Evolutionary conservation across 2,888 invertebrate species (phyloP).

Genomic region (Polyommatus icarus): DNA sequence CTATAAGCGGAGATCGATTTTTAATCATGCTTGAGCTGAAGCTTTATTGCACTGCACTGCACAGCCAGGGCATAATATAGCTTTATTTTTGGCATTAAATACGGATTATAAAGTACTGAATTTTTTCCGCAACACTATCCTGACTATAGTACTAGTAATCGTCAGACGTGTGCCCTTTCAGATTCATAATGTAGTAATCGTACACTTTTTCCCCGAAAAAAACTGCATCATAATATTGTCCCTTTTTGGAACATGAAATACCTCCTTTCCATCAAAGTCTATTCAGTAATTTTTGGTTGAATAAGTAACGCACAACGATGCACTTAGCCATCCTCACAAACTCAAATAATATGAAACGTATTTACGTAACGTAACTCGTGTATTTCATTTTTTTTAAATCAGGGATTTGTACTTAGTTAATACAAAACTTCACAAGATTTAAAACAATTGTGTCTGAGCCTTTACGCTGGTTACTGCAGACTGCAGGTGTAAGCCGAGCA

Average conservation of each 20-base stretch:
- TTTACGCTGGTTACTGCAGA: slow-evolving; percentile 23
- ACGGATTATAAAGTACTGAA: too few relatives aligned
- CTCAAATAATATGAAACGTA: neutral
- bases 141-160: neutral
- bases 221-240: neutral
- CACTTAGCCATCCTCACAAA: neutral
- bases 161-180: too few relatives aligned
- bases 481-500: slow-evolving; percentile 28
- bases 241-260: neutral
- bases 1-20: neutral
- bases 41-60: neutral
- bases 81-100: too few relatives aligned
- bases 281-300: neutral
- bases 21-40: neutral
- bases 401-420: neutral
- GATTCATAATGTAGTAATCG: too few relatives aligned
- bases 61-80: neutral
- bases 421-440: neutral
- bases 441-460: slow-evolving; percentile 30
- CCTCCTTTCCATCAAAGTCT: neutral
- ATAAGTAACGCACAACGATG: neutral
- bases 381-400: neutral
- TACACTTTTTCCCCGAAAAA: too few relatives aligned
- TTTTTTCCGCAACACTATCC: neutral
- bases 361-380: neutral